phyloP scores from a whole-genome alignment of 2,888 invertebrate species.

The Tanypteryx hageni region DNA sequence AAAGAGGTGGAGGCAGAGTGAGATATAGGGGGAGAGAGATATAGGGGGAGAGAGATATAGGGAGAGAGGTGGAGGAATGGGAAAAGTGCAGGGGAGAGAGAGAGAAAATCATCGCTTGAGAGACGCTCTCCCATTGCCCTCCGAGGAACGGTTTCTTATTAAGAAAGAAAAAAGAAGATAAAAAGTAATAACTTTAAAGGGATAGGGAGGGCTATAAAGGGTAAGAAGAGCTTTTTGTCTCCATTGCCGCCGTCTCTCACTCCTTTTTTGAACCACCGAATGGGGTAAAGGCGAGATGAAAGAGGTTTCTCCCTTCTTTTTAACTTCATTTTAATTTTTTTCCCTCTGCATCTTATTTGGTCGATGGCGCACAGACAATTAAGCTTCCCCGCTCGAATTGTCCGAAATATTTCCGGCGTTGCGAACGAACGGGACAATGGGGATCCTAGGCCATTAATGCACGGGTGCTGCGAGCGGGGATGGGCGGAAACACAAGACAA shows the following conservation, averaged over 20 bases:
- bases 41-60: neutral
- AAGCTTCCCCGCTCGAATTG: neutral
- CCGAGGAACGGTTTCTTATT: constrained; percentile 13
- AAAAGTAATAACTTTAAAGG: neutral
- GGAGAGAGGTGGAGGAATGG: neutral
- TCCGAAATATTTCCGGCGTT: neutral
- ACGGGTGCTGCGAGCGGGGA: neutral
- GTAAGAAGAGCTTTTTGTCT: neutral
- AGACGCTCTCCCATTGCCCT: neutral
- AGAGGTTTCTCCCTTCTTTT: neutral
- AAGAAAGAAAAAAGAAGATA: neutral
- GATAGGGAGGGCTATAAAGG: neutral
- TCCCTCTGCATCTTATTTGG: neutral
- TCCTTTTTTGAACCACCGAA: neutral
- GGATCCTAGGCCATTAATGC: neutral
- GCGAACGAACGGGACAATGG: neutral
- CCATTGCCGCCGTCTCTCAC: neutral
- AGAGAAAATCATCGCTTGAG: neutral
- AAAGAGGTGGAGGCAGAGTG: neutral
- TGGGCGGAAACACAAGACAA: neutral
- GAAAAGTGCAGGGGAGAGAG: neutral
- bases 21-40: neutral
- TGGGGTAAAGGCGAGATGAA: neutral
- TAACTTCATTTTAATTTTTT: neutral
- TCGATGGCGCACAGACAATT: neutral